Base-by-base conservation (phyloP, 1,140 invertebrate genomes). In the Schlechtendalia chinensis region DNA sequence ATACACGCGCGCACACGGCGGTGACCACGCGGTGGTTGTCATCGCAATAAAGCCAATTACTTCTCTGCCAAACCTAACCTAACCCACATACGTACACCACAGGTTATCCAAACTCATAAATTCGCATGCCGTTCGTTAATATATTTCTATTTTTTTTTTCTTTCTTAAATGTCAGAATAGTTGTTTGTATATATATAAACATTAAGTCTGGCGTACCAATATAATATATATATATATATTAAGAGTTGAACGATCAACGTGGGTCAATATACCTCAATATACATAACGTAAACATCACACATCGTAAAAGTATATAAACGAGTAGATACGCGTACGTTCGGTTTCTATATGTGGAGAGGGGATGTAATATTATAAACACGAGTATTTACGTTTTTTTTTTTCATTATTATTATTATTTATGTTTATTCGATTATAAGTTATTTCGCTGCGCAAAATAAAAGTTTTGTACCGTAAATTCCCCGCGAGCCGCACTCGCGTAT, bases 381-480 rank as follows among this genome's bases (percentile, higher is more conserved):
- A 39, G 8, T 39, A 39, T 39, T 39, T 61, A 32, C 24, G 4
- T 29, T 32, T 29, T 29, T 29, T 63, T n/a, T n/a, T n/a, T n/a
- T n/a, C n/a, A n/a, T n/a, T n/a, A n/a, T n/a, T n/a, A n/a, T n/a
- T 59, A 59, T 24, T 27, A 59, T 59, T n/a, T 19, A 63, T 63
- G 19, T 63, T 63, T 17, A 27, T 24, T 47, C 45, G 16, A 50
- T 50, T 47, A 45, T 56, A 56, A 50, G 71, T 74, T 74, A 56
- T 74, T 74, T 56, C 11, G n/a, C 71, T 74, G 71, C 71, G 71
- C 71, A 74, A 32, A 56, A 74, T 16, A 39, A 74, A n/a, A 56
- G 19, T 39, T 50, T 24, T 39, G 12, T 39, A 39, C 32, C 32
- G 32, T 39, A 39, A 39, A 39, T 39, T 39, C 32, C 8, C 3